Evolutionary conservation across 1,140 invertebrate genomes (phyloP), one percentile per base, ranked within the genome.

Genomic region (Drosophila ananassae): DNA sequence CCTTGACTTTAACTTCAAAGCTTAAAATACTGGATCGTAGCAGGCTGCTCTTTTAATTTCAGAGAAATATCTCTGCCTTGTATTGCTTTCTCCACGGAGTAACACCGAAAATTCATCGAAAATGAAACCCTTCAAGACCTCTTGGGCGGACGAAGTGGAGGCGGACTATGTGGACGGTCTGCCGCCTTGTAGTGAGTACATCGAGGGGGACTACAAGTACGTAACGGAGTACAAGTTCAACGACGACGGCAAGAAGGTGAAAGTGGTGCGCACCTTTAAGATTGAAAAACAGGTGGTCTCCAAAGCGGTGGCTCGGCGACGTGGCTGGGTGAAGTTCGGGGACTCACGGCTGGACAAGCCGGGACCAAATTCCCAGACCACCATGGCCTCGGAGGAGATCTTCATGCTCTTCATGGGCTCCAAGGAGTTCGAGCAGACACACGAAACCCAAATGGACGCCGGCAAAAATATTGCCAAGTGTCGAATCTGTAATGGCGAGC

Each of bases 281-380:
- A 96, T 98, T 69, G 97, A 98, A 90, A 97, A 95, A 68, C 94
- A 97, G 67, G 94, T 96, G 54, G 98, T 99, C 0, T 97, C 98
- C 0, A 98, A 98, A 93, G 95, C 96, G 6, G 97, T 99, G 89
- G 98, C 98, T 0, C 94, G 94, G 52, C 94, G 98, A 58, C 99
- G 99, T 92, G 96, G 95, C 44, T 99, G 97, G 97, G 93, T 94
- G 9, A 99, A 99, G 92, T 99, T 98, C 94, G 98, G 98, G n/a
- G 95, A 96, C 55, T 98, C 97, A 1, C 94, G 93, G 2, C 94
- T 94, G 89, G 98, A 99, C 89, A 96, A 97, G 72, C 97, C 97
- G 1, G 98, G 98, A 0, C 98, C 98, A 0, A 98, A 99, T 92
- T 97, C 98, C 7, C 95, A 98, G 0, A 99, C 98, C 0, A 99